Base-by-base conservation (phyloP, 2,888 invertebrate genomes). In the Oscheius myriophilus region DNA sequence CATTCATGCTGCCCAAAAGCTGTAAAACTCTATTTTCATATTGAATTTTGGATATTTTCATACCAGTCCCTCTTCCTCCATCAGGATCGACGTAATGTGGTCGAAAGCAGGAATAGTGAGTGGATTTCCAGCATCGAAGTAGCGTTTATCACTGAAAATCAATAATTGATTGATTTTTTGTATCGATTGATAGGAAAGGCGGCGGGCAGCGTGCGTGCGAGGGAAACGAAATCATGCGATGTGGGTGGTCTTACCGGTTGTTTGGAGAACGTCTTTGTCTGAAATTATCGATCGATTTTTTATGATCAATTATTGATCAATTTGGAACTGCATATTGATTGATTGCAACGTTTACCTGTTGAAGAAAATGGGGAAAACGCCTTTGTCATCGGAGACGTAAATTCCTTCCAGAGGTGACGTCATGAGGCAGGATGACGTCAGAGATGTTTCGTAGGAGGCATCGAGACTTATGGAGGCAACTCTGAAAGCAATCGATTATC, bases 121-220 rank as follows among this genome's bases (percentile, higher is more conserved):
- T 26, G 69, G 73, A 54, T 64, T 67, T 42, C 78, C 78, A 11
- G 78, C 78, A 33, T 78, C 78, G 59, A 78, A 61, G 51, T 72
- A 78, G 7, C 78, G 69, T 67, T 78, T 78, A 43, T 78, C 78
- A 49, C 78, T 78, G 75, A 49, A 78, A 74, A 71, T 7, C 14
- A 33, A 25, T 21, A 26, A 23, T 61, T 26, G 18, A 49, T 18
- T 49, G 9, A 18, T 49, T 49, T 49, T 4, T 3, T 4, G 3
- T n/a, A 49, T n/a, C 21, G 21, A 49, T n/a, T n/a, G 12, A 43
- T 12, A 43, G 49, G 18, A 49, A 49, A 49, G n/a, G 45, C 45
- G 12, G n/a, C n/a, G n/a, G n/a, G 49, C 21, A 46, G 26, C 11
- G 16, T 14, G 39, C 55, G 39, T 55, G 55, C 55, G 14, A 39